These are phyloP conservation scores for Caenorhabditis sp. DNA, from an alignment of 2,888 invertebrate genomes.

Conservation along the genomic window DNA sequence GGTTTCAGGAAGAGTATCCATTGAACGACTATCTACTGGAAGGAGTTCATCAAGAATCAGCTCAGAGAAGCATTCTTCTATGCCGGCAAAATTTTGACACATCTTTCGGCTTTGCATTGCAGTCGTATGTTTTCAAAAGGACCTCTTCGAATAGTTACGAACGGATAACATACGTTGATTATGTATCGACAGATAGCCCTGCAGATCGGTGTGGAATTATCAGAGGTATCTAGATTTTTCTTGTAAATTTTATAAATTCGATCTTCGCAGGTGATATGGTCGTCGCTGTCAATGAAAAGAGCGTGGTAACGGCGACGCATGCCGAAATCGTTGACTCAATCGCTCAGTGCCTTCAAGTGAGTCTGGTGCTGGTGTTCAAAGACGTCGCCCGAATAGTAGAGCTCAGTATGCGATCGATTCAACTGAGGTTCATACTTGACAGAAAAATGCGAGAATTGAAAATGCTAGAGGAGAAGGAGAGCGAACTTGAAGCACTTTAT, in stretches of 20 bases:
- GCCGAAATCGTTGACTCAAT: slow-evolving; percentile 70
- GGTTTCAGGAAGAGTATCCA: slow-evolving; percentile 45
- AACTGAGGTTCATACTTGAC: slow-evolving; percentile 68
- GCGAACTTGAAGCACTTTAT: slow-evolving; percentile 51
- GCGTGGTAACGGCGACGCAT: slow-evolving; percentile 67
- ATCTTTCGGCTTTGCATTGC: slow-evolving; percentile 95
- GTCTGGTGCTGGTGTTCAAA: slow-evolving; percentile 68
- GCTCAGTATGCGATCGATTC: slow-evolving; percentile 93
- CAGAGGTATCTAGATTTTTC: slow-evolving; percentile 87
- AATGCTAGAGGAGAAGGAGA: slow-evolving; percentile 60
- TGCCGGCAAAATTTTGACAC: slow-evolving; percentile 91
- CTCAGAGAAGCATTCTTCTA: slow-evolving; percentile 85
- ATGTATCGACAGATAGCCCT: slow-evolving; percentile 94
- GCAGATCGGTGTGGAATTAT: slow-evolving; percentile 95
- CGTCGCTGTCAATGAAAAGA: slow-evolving; percentile 71
- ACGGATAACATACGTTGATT: slow-evolving; percentile 97
- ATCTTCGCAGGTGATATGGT: slow-evolving; percentile 67
- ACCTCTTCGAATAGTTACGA: slow-evolving; percentile 95
- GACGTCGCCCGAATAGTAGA: slow-evolving; percentile 96
- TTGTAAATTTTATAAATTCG: neutral
- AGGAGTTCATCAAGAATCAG: slow-evolving; percentile 48
- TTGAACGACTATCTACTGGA: slow-evolving; percentile 49
- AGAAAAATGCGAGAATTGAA: slow-evolving; percentile 65
- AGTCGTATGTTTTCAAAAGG: slow-evolving; percentile 96
- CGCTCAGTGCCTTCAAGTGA: slow-evolving; percentile 62